Percentiles rank a stretch among this genome's conserved stretches.
These are phyloP conservation scores for Scophthalmus maximus DNA, from an alignment of 2,113 vertebrate genomes.

Conservation along the genomic window DNA sequence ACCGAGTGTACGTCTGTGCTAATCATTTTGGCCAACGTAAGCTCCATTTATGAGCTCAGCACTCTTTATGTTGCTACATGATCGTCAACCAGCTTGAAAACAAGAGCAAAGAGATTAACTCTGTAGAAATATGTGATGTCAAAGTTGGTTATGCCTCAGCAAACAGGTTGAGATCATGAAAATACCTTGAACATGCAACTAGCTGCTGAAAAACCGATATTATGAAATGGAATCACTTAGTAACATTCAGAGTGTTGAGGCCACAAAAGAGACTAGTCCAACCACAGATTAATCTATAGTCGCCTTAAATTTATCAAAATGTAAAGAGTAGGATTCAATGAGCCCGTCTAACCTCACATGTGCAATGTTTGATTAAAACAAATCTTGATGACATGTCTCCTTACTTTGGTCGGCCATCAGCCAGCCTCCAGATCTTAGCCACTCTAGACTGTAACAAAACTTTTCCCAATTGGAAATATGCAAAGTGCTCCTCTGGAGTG, in stretches of 20 bases:
- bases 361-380: background rate
- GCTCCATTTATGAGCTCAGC: background rate
- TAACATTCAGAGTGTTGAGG: background rate
- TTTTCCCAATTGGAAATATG: slow-evolving; percentile 72
- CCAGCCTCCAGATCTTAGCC: slow-evolving; percentile 60
- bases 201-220: background rate
- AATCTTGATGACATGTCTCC: background rate
- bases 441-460: slow-evolving; percentile 57
- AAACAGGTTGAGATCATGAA: too few relatives aligned
- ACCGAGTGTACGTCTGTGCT: background rate
- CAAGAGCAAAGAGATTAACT: background rate
- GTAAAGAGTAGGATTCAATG: background rate
- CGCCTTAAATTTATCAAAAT: background rate
- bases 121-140: too few relatives aligned
- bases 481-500: slow-evolving; percentile 83
- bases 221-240: background rate
- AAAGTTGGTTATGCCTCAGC: too few relatives aligned
- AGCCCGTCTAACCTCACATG: background rate
- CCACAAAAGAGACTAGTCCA: background rate
- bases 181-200: too few relatives aligned
- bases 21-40: background rate
- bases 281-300: background rate
- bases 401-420: slow-evolving; percentile 15
- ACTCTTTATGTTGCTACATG: background rate
- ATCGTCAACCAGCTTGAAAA: background rate